These are phyloP conservation scores for Epirrita christyi DNA, from an alignment of 2,888 invertebrate species.

Conservation along the genomic window DNA sequence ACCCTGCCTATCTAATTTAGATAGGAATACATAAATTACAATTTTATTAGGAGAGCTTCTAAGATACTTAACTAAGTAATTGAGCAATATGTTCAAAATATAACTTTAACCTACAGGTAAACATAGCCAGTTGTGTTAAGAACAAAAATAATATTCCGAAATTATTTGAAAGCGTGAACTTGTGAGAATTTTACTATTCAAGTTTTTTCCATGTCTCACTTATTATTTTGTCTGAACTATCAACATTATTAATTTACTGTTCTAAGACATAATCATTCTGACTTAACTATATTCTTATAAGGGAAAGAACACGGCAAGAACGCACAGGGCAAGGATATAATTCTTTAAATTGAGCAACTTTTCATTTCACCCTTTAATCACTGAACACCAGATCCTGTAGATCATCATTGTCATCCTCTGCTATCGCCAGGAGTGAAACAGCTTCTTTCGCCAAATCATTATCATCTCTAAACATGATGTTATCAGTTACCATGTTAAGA, in stretches of 20 bases:
- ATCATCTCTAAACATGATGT: constrained; percentile 55
- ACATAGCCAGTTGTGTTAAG: constrained; percentile 5
- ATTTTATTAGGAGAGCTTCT: neutral
- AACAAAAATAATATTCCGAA: neutral
- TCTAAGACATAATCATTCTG: no score
- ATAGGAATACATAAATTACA: constrained; percentile 7
- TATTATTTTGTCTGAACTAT: no score
- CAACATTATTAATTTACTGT: no score
- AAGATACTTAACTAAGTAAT: no score
- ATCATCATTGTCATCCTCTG: constrained; percentile 58
- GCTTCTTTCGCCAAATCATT: constrained; percentile 65
- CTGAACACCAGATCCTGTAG: constrained; percentile 54
- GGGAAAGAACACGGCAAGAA: neutral
- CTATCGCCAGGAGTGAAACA: constrained; percentile 64
- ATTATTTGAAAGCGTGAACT: neutral
- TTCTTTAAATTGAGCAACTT: neutral
- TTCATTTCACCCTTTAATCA: constrained; percentile 33
- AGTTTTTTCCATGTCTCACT: no score
- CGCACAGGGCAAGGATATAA: neutral
- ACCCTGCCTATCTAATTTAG: constrained; percentile 24
- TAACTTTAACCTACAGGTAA: constrained; percentile 10
- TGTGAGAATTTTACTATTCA: no score
- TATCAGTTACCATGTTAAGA: constrained; percentile 55
- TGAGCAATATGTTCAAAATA: constrained; percentile 20
- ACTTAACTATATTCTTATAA: no score